Percentiles rank a stretch among this genome's conserved stretches.
Evolutionary conservation across 2,888 invertebrate genomes (phyloP).

Genomic region (Pecten maximus): DNA sequence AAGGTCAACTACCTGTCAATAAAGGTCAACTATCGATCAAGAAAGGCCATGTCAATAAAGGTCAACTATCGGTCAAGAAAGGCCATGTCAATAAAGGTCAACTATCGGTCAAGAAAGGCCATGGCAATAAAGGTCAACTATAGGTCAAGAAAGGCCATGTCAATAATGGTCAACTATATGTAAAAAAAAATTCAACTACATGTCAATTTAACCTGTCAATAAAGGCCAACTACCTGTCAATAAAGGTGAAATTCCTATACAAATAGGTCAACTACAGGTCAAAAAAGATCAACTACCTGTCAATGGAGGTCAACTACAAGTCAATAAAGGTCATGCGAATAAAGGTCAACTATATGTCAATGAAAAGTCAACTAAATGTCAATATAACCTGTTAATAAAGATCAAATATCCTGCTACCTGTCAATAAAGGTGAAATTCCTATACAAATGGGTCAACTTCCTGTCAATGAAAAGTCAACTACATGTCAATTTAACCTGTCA

Average conservation of each 20-base stretch:
- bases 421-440: background rate
- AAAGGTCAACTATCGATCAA: too few species aligned
- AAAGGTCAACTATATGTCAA: background rate
- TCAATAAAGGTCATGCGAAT: background rate
- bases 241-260: background rate
- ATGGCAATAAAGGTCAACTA: too few species aligned
- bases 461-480: background rate
- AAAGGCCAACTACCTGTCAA: background rate
- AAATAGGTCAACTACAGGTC: background rate
- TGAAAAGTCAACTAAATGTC: too few species aligned
- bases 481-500: too few species aligned
- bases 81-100: too few species aligned
- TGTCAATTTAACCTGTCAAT: background rate
- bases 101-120: too few species aligned
- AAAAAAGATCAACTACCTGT: background rate
- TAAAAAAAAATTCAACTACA: background rate
- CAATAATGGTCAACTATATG: too few species aligned
- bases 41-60: too few species aligned
- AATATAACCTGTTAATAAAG: background rate
- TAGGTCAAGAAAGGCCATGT: too few species aligned
- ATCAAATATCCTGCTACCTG: background rate
- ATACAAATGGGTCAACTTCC: background rate
- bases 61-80: too few species aligned
- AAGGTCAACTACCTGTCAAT: too few species aligned
- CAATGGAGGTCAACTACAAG: background rate